Evolutionary conservation across 2,797 vertebrate genomes (phyloP), one percentile per base, ranked within the genome.

Genomic region (Atherinosoma microstoma): DNA sequence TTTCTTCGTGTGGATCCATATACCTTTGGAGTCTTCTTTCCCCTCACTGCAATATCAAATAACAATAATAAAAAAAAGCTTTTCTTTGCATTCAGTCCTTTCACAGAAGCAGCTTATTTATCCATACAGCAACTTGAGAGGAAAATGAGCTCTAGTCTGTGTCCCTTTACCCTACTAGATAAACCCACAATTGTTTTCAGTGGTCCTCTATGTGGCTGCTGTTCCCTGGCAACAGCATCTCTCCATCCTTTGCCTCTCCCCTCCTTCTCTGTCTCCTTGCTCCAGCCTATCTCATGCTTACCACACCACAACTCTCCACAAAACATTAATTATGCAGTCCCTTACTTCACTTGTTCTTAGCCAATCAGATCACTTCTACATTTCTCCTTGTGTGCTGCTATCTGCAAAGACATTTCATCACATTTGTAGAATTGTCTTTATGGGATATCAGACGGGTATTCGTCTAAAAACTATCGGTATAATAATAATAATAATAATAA

Each of bases 151-250:
- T 61, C 18, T 63, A 51, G 53, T 67, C 67, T 69, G 62, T 78
- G 62, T 80, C 42, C 59, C 34, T 82, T 82, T 51, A 71, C 68
- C 79, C 75, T 65, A 61, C 76, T 58, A 67, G 75, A 78, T 86
- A 84, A 86, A 87, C 79, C 78, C 56, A 40, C 83, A 76, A 76
- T 64, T 83, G 79, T 73, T 79, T 82, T 82, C 79, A 79, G 60
- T 85, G 82, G 64, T 86, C 69, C 67, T 90, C 83, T 84, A 67
- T 84, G 70, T 71, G 82, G 78, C 78, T 82, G 78, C 79, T 91
- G 91, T 93, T 94, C 82, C 93, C 89, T 88, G 87, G 93, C 93
- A 94, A 94, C 93, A 92, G 87, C 90, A 91, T 92, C 90, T 83
- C 74, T 84, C 86, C 86, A 81, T 75, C 73, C 79, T 56, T n/a